Evolutionary conservation across 1,140 invertebrate species (phyloP).

Genomic region (Elysia chlorotica): DNA sequence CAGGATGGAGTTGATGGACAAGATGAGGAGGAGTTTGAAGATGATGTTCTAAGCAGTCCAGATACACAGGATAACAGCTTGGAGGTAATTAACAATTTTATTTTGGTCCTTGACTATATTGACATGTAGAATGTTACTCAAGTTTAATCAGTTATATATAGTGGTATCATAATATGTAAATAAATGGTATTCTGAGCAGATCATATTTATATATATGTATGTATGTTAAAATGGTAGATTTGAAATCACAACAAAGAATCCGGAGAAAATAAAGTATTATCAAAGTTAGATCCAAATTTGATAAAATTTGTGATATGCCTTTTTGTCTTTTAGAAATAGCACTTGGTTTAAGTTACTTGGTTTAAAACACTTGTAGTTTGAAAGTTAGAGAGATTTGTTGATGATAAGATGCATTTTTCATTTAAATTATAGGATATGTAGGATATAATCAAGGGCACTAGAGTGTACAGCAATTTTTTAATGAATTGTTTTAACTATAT

Average conservation of each 20-base stretch:
- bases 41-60: slow-evolving; percentile 13
- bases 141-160: too few relatives aligned
- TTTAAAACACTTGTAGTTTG: too few relatives aligned
- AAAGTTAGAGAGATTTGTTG: too few relatives aligned
- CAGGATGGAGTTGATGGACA: slow-evolving; percentile 24
- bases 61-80: slow-evolving; percentile 13
- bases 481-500: background rate
- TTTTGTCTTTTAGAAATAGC: background rate
- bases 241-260: too few relatives aligned
- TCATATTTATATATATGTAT: too few relatives aligned
- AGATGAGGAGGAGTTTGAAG: slow-evolving; percentile 19
- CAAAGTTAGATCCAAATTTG: background rate
- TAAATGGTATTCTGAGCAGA: too few relatives aligned
- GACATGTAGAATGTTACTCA: too few relatives aligned
- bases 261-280: background rate
- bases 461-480: background rate
- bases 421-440: background rate
- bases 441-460: background rate
- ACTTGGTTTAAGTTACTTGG: too few relatives aligned
- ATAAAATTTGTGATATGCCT: background rate
- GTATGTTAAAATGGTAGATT: too few relatives aligned
- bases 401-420: background rate
- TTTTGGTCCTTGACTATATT: too few relatives aligned
- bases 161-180: too few relatives aligned
- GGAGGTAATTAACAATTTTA: slow-evolving; percentile 11